A percentile compares a stretch with the other conserved stretches of the same genome.
Evolutionary conservation across 2,113 vertebrate species (phyloP).

Genomic region (Junco hyemalis): DNA sequence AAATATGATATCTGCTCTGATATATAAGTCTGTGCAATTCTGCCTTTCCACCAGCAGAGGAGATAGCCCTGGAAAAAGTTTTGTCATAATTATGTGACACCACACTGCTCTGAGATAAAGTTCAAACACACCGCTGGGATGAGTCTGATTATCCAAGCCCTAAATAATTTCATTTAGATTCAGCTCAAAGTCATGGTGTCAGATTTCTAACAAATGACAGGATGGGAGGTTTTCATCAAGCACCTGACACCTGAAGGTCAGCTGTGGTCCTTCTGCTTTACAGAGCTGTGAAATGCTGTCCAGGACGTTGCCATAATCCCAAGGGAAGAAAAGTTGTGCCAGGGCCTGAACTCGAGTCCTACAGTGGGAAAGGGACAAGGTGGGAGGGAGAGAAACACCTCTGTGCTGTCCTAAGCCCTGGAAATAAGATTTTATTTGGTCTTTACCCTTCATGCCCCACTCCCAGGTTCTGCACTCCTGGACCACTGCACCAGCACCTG

Average conservation of each 20-base stretch:
- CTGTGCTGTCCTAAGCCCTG: no score
- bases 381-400: neutral
- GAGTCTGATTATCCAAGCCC: neutral
- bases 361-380: neutral
- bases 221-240: neutral
- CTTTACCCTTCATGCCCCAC: neutral
- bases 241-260: neutral
- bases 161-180: neutral
- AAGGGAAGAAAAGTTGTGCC: neutral
- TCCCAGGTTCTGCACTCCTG: neutral
- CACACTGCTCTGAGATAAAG: neutral
- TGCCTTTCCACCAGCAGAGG: neutral
- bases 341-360: neutral
- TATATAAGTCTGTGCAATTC: neutral
- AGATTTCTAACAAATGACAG: neutral
- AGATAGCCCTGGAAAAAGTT: neutral
- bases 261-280: neutral
- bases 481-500: neutral
- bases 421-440: neutral
- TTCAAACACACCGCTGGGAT: neutral
- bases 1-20: neutral
- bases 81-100: neutral
- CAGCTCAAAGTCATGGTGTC: neutral
- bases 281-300: neutral
- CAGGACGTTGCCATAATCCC: neutral